These are phyloP conservation scores for Gila orcuttii DNA, from an alignment of 2,113 vertebrate genomes.

Conservation along the genomic window DNA sequence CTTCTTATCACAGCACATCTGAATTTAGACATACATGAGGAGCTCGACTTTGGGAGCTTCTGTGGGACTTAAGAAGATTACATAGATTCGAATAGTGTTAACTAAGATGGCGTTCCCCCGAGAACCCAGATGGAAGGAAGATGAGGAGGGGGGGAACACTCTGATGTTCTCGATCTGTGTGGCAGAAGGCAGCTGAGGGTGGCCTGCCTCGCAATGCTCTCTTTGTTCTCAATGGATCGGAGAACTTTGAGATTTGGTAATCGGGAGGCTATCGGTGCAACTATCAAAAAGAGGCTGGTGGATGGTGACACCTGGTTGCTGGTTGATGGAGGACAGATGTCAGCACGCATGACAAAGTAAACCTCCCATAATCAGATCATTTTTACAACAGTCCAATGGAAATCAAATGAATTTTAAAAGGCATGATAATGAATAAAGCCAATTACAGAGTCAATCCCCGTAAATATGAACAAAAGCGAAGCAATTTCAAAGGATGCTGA, in stretches of 20 bases:
- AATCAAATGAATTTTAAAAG: slow-evolving; percentile 43
- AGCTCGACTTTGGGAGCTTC: slow-evolving; percentile 88
- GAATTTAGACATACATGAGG: slow-evolving; percentile 97
- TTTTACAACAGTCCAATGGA: slow-evolving; percentile 19
- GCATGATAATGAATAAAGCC: slow-evolving; percentile 28
- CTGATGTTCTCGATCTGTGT: slow-evolving; percentile 93
- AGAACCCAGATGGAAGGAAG: slow-evolving; percentile 94
- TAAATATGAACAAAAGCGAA: slow-evolving; percentile 75
- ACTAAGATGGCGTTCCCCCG: slow-evolving; percentile 93
- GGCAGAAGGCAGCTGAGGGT: slow-evolving; percentile 92
- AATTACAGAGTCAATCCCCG: slow-evolving; percentile 33
- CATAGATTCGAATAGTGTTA: slow-evolving; percentile 87
- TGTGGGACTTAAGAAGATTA: slow-evolving; percentile 97
- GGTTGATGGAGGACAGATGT: slow-evolving; percentile 73
- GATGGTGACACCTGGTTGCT: slow-evolving; percentile 74
- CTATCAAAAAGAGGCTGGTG: slow-evolving; percentile 73
- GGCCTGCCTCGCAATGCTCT: slow-evolving; percentile 90
- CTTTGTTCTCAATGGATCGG: slow-evolving; percentile 83
- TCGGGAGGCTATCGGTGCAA: slow-evolving; percentile 67
- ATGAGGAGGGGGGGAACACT: slow-evolving; percentile 84
- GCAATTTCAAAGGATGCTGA: slow-evolving; percentile 70
- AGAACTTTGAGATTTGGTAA: slow-evolving; percentile 14
- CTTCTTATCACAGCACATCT: slow-evolving; percentile 93
- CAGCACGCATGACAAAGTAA: slow-evolving; percentile 63
- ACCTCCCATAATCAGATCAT: slow-evolving; percentile 16